These are phyloP conservation scores for Arenaria interpres DNA, from an alignment of 2,113 vertebrate species.

Conservation along the genomic window DNA sequence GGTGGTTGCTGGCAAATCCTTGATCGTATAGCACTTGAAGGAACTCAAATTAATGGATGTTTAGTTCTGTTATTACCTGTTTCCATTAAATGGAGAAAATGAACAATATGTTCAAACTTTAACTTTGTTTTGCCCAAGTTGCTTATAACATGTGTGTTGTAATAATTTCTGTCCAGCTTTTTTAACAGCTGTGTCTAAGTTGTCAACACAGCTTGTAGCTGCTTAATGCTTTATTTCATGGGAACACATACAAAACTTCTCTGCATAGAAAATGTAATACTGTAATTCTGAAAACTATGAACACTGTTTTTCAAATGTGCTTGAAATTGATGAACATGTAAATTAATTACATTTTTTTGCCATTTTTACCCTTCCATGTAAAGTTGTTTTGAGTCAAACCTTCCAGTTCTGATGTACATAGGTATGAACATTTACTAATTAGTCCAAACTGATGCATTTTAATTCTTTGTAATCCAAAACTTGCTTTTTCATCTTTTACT, in stretches of 20 bases:
- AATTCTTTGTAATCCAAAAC: not conserved
- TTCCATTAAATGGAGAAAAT: not conserved
- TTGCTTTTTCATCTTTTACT: not conserved
- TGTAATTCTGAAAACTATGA: not conserved
- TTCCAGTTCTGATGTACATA: not conserved
- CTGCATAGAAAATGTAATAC: not conserved
- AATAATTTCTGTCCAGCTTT: not conserved
- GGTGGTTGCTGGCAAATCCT: not conserved
- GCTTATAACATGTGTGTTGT: not conserved
- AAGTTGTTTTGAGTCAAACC: not conserved
- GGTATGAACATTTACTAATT: not conserved
- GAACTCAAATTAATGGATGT: not conserved
- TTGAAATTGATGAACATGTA: not conserved
- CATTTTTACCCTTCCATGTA: not conserved
- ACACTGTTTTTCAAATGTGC: not conserved
- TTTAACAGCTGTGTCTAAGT: not conserved
- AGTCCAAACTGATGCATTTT: not conserved
- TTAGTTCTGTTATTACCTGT: not conserved
- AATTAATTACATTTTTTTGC: not conserved
- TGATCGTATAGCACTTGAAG: not conserved
- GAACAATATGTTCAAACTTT: not conserved
- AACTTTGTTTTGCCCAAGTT: not conserved
- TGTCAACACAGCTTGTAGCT: not conserved
- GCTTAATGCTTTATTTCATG: not conserved
- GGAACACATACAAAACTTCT: not conserved